Conservation (phyloP, 2,888 invertebrate species). For the Drosophila emarginata region DNA sequence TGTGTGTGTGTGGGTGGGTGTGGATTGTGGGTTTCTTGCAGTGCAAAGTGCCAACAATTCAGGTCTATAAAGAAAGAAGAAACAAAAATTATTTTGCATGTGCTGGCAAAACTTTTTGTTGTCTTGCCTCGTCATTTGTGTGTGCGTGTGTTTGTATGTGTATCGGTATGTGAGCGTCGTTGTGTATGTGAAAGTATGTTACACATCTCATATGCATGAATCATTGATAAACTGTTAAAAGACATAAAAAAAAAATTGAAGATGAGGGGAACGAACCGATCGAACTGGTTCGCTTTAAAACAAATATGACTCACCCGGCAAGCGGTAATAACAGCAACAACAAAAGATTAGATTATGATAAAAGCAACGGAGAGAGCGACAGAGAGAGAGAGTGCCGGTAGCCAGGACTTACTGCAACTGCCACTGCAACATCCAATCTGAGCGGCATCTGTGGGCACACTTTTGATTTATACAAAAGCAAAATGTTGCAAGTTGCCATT, state of each 20-base stretch:
- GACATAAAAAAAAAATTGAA: not conserved
- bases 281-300: conserved; percentile 49
- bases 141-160: conserved; percentile 21
- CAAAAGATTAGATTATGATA: conserved; percentile 7
- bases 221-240: conserved; percentile 66
- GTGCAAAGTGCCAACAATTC: conserved; percentile 59
- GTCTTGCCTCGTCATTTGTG: conserved; percentile 84
- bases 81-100: conserved; percentile 43
- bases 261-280: conserved; percentile 7
- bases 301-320: conserved; percentile 56
- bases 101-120: conserved; percentile 33
- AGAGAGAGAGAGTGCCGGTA: not conserved
- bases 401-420: conserved; percentile 10
- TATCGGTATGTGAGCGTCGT: conserved; percentile 15
- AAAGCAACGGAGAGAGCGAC: not conserved
- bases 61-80: conserved; percentile 10
- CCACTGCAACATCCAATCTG: conserved; percentile 10
- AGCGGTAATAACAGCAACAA: not conserved
- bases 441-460: not conserved
- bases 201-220: conserved; percentile 67
- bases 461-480: conserved; percentile 13
- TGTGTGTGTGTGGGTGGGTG: conserved; percentile 16
- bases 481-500: conserved; percentile 12
- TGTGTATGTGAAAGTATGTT: conserved; percentile 35
- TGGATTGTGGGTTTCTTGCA: conserved; percentile 39